Evolutionary conservation across 2,113 vertebrate species (phyloP).

Genomic region (Piaya cayana): DNA sequence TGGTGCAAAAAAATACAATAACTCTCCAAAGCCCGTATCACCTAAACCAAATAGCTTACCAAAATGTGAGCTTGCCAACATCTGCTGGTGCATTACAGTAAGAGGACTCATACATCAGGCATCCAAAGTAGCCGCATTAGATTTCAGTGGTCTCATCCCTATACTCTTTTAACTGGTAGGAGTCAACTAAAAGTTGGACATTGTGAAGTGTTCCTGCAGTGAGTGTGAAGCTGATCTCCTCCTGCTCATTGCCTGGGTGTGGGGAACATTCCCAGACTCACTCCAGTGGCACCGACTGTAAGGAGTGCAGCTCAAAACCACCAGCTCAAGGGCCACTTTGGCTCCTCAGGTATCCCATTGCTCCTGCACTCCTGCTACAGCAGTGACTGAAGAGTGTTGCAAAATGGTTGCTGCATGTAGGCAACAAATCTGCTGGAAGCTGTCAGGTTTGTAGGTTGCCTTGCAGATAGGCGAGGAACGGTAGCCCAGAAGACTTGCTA

Average conservation of each 20-base stretch:
- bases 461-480: neutral
- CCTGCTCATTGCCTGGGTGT: neutral
- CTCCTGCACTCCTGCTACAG: neutral
- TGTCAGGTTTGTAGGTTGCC: neutral
- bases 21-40: neutral
- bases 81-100: neutral
- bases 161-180: neutral
- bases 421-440: neutral
- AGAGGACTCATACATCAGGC: neutral
- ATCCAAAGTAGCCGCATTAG: neutral
- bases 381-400: neutral
- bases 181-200: neutral
- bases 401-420: neutral
- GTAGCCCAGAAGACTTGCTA: neutral
- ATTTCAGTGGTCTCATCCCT: neutral
- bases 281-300: neutral
- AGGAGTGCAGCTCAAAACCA: slow-evolving; percentile 9
- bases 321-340: neutral
- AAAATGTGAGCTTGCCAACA: neutral
- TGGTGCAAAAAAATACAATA: neutral
- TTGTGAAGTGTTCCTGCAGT: neutral
- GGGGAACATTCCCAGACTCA: slow-evolving; percentile 41
- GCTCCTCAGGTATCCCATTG: neutral
- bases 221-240: neutral
- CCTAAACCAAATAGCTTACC: neutral